Conservation (phyloP, 1,140 invertebrate genomes). For the Aphelenchoides fujianensis region DNA sequence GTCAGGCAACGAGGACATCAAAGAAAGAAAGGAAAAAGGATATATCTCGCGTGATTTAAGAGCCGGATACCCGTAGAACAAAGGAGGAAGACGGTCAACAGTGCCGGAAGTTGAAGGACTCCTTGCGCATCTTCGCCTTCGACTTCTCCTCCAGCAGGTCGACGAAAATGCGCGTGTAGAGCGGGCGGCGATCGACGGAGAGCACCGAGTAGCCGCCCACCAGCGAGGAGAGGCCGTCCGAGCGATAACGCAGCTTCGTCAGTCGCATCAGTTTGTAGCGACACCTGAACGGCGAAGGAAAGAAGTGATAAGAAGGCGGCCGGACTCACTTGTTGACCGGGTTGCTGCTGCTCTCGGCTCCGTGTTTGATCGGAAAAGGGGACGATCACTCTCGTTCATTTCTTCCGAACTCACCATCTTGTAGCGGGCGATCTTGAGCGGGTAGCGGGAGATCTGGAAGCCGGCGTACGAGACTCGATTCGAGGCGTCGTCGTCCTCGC, state of each 20-base stretch:
- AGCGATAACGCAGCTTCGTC: constrained; percentile 76
- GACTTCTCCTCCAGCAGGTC: constrained; percentile 60
- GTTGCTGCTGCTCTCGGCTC: constrained; percentile 51
- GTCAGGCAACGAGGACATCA: not conserved
- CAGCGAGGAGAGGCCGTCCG: constrained; percentile 81
- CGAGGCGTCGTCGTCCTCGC: constrained; percentile 55
- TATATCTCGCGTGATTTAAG: not conserved
- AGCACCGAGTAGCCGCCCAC: constrained; percentile 71
- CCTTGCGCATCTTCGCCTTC: constrained; percentile 29
- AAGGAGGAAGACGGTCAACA: not conserved
- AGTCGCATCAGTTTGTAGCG: constrained; percentile 75
- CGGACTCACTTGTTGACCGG: constrained; percentile 56
- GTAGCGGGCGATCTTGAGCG: constrained; percentile 61
- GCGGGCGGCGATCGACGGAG: constrained; percentile 69
- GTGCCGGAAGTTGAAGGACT: not conserved
- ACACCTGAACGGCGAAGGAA: constrained; percentile 63
- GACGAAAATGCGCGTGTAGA: constrained; percentile 66
- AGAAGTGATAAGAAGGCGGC: not conserved
- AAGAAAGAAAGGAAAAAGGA: not conserved
- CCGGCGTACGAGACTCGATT: constrained; percentile 46
- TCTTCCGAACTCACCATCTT: too few species aligned
- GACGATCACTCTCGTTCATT: too few species aligned
- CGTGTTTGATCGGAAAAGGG: constrained; percentile 64
- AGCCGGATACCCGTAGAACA: not conserved
- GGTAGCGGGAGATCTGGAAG: constrained; percentile 59